Base-by-base conservation (phyloP, 2,113 vertebrate genomes). In the Agapornis roseicollis region DNA sequence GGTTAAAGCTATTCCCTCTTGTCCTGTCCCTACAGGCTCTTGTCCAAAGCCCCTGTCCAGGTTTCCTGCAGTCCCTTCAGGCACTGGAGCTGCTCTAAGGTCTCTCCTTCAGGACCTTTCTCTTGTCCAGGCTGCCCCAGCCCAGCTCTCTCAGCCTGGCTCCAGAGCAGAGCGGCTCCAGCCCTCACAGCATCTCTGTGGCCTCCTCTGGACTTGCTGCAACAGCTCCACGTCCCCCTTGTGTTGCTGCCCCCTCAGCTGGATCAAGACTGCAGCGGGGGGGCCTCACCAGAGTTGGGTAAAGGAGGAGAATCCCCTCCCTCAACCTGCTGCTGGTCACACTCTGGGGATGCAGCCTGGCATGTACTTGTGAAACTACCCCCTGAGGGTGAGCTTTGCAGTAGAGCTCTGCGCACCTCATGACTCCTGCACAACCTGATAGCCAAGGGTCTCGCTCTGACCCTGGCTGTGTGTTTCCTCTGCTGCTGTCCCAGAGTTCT, bases 401-500 rank as follows among this genome's bases (percentile, higher is more conserved):
- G 64, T 10, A 12, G 14, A 4, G 82, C 73, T 28, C 2, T 0
- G 64, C 29, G 11, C 79, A 4, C 52, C 93, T 55, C 71, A 17
- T 71, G 85, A 33, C 28, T 5, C 29, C 18, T 12, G 29, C 53
- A 55, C 29, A 20, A 19, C 18, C 29, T 55, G 53, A 55, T 55
- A 25, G 28, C 4, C 1, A 2, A 61, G 77, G 31, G 41, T 64
- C 49, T 64, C 2, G 1, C 53, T 44, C 61, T 0, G 0, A 3
- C 28, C 11, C 19, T 27, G 50, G 17, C 25, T 5, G 22, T 2
- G 2, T 6, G 17, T 31, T 41, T 46, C n/a, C n/a, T 41, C 56
- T 23, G 28, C 46, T 76, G 55, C n/a, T 24, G 25, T n/a, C 65
- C 2, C 3, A 28, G 68, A 5, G n/a, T 4, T 41, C 64, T 25